These are phyloP conservation scores for Tachina grossa DNA, from an alignment of 2,888 invertebrate genomes.

Conservation along the genomic window DNA sequence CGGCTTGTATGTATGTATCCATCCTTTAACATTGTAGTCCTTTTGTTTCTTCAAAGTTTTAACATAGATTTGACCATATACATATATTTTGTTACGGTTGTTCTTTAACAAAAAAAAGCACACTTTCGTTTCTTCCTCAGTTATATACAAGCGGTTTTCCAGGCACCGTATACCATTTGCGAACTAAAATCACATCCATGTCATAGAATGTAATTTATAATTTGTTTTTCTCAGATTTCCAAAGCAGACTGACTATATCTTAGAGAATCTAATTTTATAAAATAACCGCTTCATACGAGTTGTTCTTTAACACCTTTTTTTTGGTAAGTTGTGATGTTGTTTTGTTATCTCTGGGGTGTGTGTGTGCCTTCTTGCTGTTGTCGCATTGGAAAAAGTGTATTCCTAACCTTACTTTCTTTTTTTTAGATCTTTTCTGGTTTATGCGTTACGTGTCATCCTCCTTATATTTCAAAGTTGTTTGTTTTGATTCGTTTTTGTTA, in stretches of 20 bases:
- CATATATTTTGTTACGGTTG: slow-evolving; percentile 1
- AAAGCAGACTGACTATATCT: neutral
- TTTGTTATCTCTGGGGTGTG: neutral
- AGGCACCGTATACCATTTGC: slow-evolving; percentile 36
- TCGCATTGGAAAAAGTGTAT: slow-evolving; percentile 42
- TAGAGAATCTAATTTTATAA: neutral
- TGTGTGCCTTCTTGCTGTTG: slow-evolving; percentile 29
- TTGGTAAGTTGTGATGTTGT: neutral
- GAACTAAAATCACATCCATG: slow-evolving; percentile 40
- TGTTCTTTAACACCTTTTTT: neutral
- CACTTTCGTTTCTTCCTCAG: slow-evolving; percentile 26
- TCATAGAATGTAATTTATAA: slow-evolving; percentile 38
- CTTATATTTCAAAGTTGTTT: slow-evolving; percentile 67
- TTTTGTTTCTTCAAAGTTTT: slow-evolving; percentile 20
- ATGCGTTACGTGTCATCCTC: slow-evolving; percentile 60
- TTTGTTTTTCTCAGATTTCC: slow-evolving; percentile 7
- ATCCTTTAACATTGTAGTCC: slow-evolving; percentile 15
- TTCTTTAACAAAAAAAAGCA: slow-evolving; percentile 50
- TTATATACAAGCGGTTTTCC: slow-evolving; percentile 37
- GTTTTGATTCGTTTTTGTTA: slow-evolving; percentile 59
- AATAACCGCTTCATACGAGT: slow-evolving; percentile 19
- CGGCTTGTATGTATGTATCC: neutral
- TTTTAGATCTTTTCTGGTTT: slow-evolving; percentile 35
- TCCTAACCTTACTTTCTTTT: slow-evolving; percentile 42
- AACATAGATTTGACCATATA: slow-evolving; percentile 29